Evolutionary conservation across 2,888 invertebrate genomes (phyloP), one percentile per base, ranked within the genome.

Genomic region (Eucera pruinosa): DNA sequence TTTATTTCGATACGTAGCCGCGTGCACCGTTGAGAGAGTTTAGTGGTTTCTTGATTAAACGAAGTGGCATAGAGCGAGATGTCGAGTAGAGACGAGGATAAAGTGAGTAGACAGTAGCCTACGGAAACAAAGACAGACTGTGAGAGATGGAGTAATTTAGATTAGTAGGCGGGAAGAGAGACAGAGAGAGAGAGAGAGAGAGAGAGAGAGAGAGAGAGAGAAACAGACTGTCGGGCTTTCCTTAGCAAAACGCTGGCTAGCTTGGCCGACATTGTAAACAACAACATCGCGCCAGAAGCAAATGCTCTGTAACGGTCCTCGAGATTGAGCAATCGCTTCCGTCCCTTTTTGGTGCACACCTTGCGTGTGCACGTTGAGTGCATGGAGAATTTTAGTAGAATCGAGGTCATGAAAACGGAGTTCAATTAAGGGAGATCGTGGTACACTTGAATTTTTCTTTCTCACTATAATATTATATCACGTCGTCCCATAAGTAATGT

Each of bases 301-400:
- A 84, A 77, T 52, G 72, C 70, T 74, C 54, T 57, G 78, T 84
- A 81, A 85, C 82, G 80, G 82, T 80, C 78, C 77, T 71, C 54
- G 27, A 60, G 77, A 86, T 85, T 82, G 73, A 81, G 82, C 84
- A 86, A 84, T 82, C 81, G 77, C 54, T 86, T 82, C 78, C 83
- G 62, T 82, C 61, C 58, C 50, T 55, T 64, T 50, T 39, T 23
- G 25, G 48, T 47, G 55, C 43, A 55, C 66, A 76, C 55, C 73
- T 62, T 66, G 55, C 30, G 41, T 66, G 43, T 50, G 33, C 48
- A 41, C 23, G 15, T 23, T 27, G 18, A 45, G 5, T n/a, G 58
- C 41, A 58, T 48, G 57, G 20, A 33, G 43, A 48, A 62, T 62
- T 47, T 57, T 18, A 33, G 25, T 47, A 11, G 9, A 27, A 30